Evolutionary conservation across 1,140 invertebrate genomes (phyloP), one percentile per base, ranked within the genome.

Genomic region (Formica selysi): DNA sequence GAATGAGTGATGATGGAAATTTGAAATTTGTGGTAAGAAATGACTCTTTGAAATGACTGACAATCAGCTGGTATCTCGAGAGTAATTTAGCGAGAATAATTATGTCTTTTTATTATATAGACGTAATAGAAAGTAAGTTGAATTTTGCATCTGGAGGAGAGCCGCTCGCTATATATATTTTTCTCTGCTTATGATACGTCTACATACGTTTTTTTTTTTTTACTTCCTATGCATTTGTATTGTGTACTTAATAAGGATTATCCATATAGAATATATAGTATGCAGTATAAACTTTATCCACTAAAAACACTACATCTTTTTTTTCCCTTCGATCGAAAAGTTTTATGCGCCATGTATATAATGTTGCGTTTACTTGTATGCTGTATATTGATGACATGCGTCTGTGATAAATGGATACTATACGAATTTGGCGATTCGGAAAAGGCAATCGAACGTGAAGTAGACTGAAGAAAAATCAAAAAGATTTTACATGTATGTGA

Each of bases 191-290:
- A 81, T 81, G 29, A 94, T 79, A 94, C 89, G 93, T 87, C 93
- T 95, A 95, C 93, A 87, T 91, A 92, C 26, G 48, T 85, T 91
- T 51, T 51, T 48, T 48, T 48, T 48, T 48, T 13, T 51, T 93
- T 94, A 93, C 81, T 93, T 93, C 26, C 92, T 94, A 95, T 94
- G 92, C 80, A 91, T 92, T 73, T 91, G 91, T 95, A 94, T 73
- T 91, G 91, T 95, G 94, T 94, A 95, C 93, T 93, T 94, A 95
- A 93, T 94, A 94, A 94, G 94, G 93, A 94, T 94, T 95, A 95
- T 94, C 92, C 93, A 94, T 94, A 93, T 94, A 94, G 79, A 81
- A 87, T 94, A 94, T 94, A 92, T 93, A 93, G 90, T 93, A 93
- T 93, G 92, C 93, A 94, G 93, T 94, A 32, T 32, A 94, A 94